These are phyloP conservation scores for Coturnix japonica DNA, from an alignment of 2,113 vertebrate species.

Conservation along the genomic window DNA sequence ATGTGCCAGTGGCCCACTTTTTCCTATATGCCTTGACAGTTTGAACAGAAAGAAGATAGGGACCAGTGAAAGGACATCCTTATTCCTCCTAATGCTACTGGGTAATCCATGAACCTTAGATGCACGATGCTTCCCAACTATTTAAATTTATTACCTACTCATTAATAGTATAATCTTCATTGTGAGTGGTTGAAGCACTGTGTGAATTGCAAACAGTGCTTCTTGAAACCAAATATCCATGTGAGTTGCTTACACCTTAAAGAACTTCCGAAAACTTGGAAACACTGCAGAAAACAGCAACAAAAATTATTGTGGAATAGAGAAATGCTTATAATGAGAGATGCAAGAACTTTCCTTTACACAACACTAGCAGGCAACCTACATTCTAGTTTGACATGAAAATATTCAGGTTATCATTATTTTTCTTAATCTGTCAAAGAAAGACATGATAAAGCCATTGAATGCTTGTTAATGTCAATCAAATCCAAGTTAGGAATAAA, in stretches of 20 bases:
- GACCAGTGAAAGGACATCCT: background rate
- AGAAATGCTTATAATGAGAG: background rate
- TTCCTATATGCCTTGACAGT: background rate
- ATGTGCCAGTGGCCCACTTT: background rate
- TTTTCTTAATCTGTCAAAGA: background rate
- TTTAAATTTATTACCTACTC: background rate
- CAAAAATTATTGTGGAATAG: background rate
- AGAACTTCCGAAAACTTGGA: background rate
- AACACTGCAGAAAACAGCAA: background rate
- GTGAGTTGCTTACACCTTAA: background rate
- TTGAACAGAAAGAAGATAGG: background rate
- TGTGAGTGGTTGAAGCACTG: background rate
- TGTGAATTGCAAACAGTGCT: background rate
- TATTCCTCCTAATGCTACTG: background rate
- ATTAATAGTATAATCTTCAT: background rate
- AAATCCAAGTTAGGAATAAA: constrained; percentile 1
- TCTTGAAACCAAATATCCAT: background rate
- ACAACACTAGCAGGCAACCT: background rate
- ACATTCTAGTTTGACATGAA: background rate
- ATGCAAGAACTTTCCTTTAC: background rate
- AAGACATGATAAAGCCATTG: background rate
- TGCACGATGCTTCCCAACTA: background rate
- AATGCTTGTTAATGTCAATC: background rate
- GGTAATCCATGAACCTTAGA: background rate
- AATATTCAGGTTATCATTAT: background rate